A percentile compares a stretch with the other conserved stretches of the same genome.
phyloP scores from a whole-genome alignment of 2,888 invertebrate genomes.

The Nebria brevicollis region DNA sequence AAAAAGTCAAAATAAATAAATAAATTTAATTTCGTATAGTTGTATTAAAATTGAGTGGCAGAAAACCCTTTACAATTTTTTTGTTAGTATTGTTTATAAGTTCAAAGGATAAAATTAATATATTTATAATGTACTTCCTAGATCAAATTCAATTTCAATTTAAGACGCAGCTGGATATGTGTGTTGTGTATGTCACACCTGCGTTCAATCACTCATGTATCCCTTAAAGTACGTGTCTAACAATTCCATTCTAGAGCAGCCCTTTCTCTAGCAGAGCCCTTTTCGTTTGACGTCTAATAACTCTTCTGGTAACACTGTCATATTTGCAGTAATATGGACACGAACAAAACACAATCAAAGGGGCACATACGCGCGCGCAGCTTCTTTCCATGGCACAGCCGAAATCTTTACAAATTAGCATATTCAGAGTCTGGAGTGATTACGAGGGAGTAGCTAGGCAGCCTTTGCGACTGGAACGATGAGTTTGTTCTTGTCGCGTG shows the following conservation, averaged over 20 bases:
- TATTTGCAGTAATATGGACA: background rate
- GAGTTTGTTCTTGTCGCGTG: background rate
- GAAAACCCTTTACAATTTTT: too few species aligned
- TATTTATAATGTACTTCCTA: background rate
- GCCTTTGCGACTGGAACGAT: background rate
- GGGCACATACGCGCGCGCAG: background rate
- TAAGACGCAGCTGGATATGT: background rate
- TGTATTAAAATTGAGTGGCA: too few species aligned
- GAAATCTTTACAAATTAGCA: constrained; percentile 1
- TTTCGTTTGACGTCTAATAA: background rate
- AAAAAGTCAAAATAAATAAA: too few species aligned
- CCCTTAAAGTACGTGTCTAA: background rate
- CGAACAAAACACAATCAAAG: background rate
- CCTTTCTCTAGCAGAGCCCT: background rate
- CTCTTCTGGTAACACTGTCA: background rate
- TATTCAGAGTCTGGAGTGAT: background rate
- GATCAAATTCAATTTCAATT: background rate
- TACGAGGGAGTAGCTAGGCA: background rate
- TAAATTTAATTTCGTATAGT: too few species aligned
- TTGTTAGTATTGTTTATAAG: too few species aligned
- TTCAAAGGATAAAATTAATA: too few species aligned
- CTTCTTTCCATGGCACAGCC: background rate
- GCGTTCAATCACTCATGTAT: background rate
- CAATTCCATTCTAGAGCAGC: background rate
- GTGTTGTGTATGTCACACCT: background rate